Evolutionary conservation across 2,797 vertebrate species (phyloP).

Genomic region (Channa striata): DNA sequence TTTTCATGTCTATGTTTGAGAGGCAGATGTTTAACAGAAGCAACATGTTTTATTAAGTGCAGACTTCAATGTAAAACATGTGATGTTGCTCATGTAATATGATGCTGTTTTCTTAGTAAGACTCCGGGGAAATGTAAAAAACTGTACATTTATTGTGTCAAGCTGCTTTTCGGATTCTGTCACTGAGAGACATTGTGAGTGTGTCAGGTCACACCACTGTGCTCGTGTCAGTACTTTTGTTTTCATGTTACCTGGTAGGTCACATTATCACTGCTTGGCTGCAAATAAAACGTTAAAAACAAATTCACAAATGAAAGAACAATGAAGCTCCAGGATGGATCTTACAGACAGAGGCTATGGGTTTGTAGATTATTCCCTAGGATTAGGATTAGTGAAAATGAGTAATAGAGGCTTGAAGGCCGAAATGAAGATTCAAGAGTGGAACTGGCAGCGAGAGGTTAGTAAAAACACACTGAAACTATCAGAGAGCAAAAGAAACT

Average conservation of each 20-base stretch:
- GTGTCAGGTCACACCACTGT: background rate
- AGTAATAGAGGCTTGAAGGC: conserved; percentile 24
- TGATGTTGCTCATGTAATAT: conserved; percentile 27
- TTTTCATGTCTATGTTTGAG: too few relatives aligned
- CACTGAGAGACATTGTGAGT: background rate
- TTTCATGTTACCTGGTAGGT: conserved; percentile 12
- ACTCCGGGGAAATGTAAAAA: conserved; percentile 11
- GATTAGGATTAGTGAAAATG: conserved; percentile 1
- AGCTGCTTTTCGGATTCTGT: conserved; percentile 9
- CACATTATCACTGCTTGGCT: conserved; percentile 5
- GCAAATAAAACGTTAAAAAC: background rate
- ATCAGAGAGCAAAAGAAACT: conserved; percentile 9
- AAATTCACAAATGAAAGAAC: conserved; percentile 8
- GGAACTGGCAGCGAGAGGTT: conserved; percentile 20
- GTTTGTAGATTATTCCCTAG: conserved; percentile 20
- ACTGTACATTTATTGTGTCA: background rate
- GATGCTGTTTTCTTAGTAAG: background rate
- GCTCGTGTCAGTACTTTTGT: background rate
- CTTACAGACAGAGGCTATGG: background rate
- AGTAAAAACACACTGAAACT: conserved; percentile 13
- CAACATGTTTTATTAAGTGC: conserved; percentile 8
- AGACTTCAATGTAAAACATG: conserved; percentile 24
- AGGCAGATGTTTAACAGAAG: conserved; percentile 25
- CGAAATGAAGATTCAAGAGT: conserved; percentile 19
- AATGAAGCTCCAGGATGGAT: background rate